Evolutionary conservation across 2,113 vertebrate genomes (phyloP), one percentile per base, ranked within the genome.

Genomic region (Laticauda colubrina): DNA sequence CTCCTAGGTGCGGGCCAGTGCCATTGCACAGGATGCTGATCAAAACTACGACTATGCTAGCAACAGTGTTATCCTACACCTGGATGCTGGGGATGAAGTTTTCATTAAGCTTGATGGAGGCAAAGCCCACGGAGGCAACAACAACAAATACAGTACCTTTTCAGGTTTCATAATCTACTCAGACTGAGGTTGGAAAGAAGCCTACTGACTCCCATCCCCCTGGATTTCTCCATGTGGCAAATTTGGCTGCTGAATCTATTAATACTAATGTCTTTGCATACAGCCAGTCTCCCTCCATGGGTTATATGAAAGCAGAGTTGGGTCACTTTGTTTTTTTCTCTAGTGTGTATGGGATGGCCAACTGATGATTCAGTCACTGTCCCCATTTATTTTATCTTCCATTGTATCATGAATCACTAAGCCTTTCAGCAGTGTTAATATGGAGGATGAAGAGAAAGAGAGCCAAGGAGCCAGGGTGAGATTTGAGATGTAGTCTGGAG

Each of bases 61-160:
- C 96, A 99, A 99, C 98, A 99, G 99, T 59, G 99, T 99, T 96
- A 99, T 99, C 96, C 98, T 99, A 94, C 99, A 99, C 97, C 98
- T 99, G 98, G 99, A 99, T 34, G 98, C 98, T 0, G 99, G 99
- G 0, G 99, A 99, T 7, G 99, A 99, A 94, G 98, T 99, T 94
- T 99, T 98, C 97, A 98, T 99, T 97, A 99, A 99, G 97, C 98
- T 99, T 94, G 99, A 99, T 2, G 99, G 99, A 5, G 99, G 99
- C 96, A 99, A 99, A 97, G 99, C 98, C 23, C 99, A 99, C 0
- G 99, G 99, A 0, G 99, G 99, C 92, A 99, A 99, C 98, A 99
- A 98, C 98, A 99, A 99, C 98, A 99, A 99, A 96, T 99, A 99
- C 98, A 99, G 99, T 98, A 99, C 99, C 94, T 99, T 99, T 98